Conservation (phyloP, 1,140 invertebrate genomes). For the Solenopsis invicta region DNA sequence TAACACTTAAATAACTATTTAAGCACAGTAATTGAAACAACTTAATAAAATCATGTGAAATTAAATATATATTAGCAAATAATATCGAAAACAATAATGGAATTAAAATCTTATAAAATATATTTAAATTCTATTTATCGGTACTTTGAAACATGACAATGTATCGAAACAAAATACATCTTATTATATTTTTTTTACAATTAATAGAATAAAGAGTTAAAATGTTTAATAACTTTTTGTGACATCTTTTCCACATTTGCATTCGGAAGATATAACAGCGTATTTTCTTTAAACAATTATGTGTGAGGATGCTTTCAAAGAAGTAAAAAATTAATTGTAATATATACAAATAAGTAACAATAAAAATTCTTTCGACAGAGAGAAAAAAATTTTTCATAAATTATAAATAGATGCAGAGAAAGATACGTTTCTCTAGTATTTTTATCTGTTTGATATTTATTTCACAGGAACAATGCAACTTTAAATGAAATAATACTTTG, state of each 20-base stretch:
- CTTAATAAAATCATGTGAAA: neutral
- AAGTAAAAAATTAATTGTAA: too few species aligned
- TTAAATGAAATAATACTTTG: too few species aligned
- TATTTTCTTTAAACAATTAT: neutral
- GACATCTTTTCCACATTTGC: neutral
- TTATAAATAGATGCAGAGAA: neutral
- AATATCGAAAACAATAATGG: too few species aligned
- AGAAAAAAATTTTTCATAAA: too few species aligned
- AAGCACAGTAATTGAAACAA: neutral
- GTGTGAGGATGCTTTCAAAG: neutral
- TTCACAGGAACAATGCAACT: too few species aligned
- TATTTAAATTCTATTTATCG: neutral
- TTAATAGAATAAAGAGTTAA: neutral
- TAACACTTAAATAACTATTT: neutral
- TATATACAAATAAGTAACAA: too few species aligned
- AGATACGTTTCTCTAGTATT: neutral
- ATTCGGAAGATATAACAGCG: neutral
- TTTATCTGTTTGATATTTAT: too few species aligned
- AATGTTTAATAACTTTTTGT: neutral
- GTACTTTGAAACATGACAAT: neutral
- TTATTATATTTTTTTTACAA: neutral
- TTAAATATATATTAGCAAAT: neutral
- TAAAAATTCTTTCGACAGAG: too few species aligned
- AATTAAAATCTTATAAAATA: neutral
- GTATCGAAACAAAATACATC: neutral